These are phyloP conservation scores for Drosophila virilis DNA, from an alignment of 1,140 invertebrate genomes.

Conservation along the genomic window DNA sequence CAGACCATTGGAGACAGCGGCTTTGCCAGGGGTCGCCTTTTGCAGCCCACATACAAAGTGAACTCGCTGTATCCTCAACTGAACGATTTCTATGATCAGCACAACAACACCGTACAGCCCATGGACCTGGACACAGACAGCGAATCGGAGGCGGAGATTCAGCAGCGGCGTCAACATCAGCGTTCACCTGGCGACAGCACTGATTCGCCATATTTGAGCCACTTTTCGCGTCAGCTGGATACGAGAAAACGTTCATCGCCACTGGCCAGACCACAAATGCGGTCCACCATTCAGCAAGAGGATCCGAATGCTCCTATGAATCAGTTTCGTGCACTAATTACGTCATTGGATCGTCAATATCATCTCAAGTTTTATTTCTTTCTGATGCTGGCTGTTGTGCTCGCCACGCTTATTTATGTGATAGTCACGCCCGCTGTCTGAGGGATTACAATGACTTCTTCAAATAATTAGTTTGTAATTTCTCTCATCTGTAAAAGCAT, in stretches of 20 bases:
- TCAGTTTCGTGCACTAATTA: conserved; percentile 45
- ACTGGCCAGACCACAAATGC: conserved; percentile 41
- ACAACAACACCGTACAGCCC: conserved; percentile 12
- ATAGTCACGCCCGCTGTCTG: conserved; percentile 45
- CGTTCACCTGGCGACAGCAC: neutral
- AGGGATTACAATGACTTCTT: neutral
- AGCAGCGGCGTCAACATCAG: neutral
- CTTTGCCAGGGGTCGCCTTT: conserved; percentile 34
- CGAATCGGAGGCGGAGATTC: conserved; percentile 45
- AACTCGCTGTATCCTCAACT: conserved; percentile 61
- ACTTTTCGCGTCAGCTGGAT: conserved; percentile 32
- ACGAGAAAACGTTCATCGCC: conserved; percentile 30
- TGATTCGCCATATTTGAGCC: conserved; percentile 48
- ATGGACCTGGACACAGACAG: conserved; percentile 61
- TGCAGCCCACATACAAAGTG: conserved; percentile 47
- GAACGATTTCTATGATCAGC: conserved; percentile 59
- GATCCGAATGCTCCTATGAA: conserved; percentile 19
- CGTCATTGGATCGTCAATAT: conserved; percentile 60
- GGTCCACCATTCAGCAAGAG: neutral
- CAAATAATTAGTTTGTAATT: neutral
- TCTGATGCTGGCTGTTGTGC: conserved; percentile 46
- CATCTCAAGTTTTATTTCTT: conserved; percentile 65
- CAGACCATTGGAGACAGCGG: conserved; percentile 12
- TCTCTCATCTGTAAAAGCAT: neutral
- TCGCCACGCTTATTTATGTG: conserved; percentile 65